A percentile compares a stretch with the other conserved stretches of the same genome.
phyloP scores from a whole-genome alignment of 2,113 vertebrate genomes.

The Sylvietta virens region DNA sequence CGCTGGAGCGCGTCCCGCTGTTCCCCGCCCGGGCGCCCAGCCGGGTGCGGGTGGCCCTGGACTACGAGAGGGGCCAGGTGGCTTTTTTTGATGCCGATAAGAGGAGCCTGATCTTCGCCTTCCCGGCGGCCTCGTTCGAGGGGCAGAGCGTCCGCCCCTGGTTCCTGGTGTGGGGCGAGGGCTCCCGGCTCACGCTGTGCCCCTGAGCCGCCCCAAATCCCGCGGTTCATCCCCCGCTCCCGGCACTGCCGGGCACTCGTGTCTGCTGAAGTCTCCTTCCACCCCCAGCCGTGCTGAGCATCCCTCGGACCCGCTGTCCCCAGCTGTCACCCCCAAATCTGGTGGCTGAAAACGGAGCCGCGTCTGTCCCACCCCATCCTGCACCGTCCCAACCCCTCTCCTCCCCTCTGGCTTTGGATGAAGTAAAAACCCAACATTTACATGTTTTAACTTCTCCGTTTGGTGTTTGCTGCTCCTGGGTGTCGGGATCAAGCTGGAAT shows the following conservation, averaged over 20 bases:
- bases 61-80: background rate
- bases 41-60: background rate
- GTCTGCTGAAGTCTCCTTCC: background rate
- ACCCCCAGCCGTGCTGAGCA: accelerated
- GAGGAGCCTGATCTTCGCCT: background rate
- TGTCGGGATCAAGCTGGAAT: accelerated
- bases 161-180: constrained; percentile 24
- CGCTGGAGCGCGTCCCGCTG: background rate
- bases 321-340: accelerated
- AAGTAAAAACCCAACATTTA: background rate
- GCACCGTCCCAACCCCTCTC: accelerated
- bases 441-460: accelerated
- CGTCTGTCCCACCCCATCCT: accelerated
- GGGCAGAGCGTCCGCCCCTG: background rate
- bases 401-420: accelerated
- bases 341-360: background rate
- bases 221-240: accelerated
- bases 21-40: accelerated
- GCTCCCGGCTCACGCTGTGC: background rate
- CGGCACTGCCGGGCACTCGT: background rate
- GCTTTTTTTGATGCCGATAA: background rate
- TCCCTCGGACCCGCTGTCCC: accelerated
- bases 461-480: background rate
- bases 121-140: background rate
- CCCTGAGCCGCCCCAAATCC: background rate